Evolutionary conservation across 2,888 invertebrate genomes (phyloP), one percentile per base, ranked within the genome.

Genomic region (Drosophila bunnanda): DNA sequence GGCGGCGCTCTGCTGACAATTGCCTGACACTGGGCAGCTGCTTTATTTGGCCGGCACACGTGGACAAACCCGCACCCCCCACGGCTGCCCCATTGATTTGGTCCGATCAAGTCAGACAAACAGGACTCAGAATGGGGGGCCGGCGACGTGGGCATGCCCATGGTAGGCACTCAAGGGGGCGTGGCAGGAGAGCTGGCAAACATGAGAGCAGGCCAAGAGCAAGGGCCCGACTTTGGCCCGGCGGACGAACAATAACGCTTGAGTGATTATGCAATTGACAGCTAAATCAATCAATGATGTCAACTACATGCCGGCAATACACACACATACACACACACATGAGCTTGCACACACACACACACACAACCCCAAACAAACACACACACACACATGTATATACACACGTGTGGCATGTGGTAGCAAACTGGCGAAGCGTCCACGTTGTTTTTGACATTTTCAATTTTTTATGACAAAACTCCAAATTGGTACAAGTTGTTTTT

Each of bases 201-300:
- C 44, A 48, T 20, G 48, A 50, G 64, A 65, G 64, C 64, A 20
- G 50, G 50, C 50, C 50, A 52, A 34, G 30, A 65, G 64, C 65
- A 65, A 52, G 65, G 50, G 64, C 72, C 82, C 32, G 75, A 22
- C 59, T 75, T 61, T 73, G 79, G 75, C 83, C 78, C 78, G 86
- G 86, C 80, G 86, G 83, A 82, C 87, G 77, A 80, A 87, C 90
- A 85, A 89, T 90, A 89, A 84, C 87, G 88, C 88, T 88, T 90
- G 90, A 90, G 88, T 88, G 91, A 90, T 88, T 91, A 90, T 89
- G 89, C 90, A 89, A 91, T 91, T 91, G 91, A 89, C 91, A 90
- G 88, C 84, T 89, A 89, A 91, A 91, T 91, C 91, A 91, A 91
- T 91, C 91, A 91, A 88, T 91, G 88, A 86, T 91, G 90, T 90